Conservation (phyloP, 53 echinoderm and acorn worm genomes). For the Antedon mediterranea region DNA sequence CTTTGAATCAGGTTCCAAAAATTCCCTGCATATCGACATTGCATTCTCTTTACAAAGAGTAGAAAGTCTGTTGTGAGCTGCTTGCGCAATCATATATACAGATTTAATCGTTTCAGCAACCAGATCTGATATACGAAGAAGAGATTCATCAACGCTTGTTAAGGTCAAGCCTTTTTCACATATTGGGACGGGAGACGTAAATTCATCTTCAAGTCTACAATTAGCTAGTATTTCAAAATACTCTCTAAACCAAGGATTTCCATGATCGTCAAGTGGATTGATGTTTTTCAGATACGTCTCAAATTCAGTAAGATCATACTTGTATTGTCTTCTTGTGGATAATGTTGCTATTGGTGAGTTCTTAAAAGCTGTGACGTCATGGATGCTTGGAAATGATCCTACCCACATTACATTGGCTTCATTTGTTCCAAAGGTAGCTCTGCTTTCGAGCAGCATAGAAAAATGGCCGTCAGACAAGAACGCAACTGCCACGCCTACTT, state of each 20-base stretch:
- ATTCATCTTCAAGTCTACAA: neutral
- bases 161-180: neutral
- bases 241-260: constrained; percentile 15
- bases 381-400: neutral
- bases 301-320: neutral
- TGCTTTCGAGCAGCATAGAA: neutral
- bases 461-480: neutral
- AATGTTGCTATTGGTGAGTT: neutral
- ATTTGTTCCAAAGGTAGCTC: neutral
- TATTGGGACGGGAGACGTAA: neutral
- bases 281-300: neutral
- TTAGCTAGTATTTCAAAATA: neutral
- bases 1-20: constrained; percentile 40
- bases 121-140: neutral
- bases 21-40: neutral
- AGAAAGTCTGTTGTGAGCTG: neutral
- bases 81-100: neutral
- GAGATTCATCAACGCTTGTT: neutral
- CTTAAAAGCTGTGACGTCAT: neutral
- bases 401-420: neutral
- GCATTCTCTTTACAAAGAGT: neutral
- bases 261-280: neutral
- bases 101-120: neutral
- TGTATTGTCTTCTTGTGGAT: neutral
- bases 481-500: neutral